Conservation (phyloP, 1,140 invertebrate species). For the Magallana ariakensis region DNA sequence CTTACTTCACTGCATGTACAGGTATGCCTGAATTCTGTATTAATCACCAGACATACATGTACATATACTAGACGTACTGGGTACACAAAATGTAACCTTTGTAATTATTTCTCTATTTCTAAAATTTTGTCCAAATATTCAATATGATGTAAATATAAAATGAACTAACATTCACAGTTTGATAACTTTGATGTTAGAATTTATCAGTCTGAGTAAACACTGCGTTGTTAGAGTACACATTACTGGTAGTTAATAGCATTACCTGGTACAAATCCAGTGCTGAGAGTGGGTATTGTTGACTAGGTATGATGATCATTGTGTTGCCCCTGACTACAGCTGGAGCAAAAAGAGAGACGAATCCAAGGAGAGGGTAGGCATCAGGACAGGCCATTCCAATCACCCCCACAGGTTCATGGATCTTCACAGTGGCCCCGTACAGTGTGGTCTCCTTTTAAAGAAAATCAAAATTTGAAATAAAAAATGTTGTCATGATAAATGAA, state of each 20-base stretch:
- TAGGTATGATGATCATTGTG: slow-evolving; percentile 80
- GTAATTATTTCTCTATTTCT: too few species aligned
- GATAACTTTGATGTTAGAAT: too few species aligned
- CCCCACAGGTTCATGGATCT: slow-evolving; percentile 80
- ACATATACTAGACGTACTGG: too few species aligned
- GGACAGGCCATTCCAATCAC: slow-evolving; percentile 81
- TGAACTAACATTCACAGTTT: too few species aligned
- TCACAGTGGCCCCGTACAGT: slow-evolving; percentile 79
- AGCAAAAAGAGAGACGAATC: slow-evolving; percentile 80
- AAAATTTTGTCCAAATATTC: too few species aligned
- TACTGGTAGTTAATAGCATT: background rate
- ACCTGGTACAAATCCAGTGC: slow-evolving; percentile 81
- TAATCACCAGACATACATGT: too few species aligned
- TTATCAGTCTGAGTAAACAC: too few species aligned
- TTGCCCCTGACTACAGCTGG: slow-evolving; percentile 81
- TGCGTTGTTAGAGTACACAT: too few species aligned
- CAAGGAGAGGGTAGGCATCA: slow-evolving; percentile 79
- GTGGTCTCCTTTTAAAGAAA: slow-evolving; percentile 77
- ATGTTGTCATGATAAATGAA: background rate
- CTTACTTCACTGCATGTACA: too few species aligned
- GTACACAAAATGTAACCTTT: too few species aligned
- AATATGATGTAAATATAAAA: too few species aligned
- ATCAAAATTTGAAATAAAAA: background rate
- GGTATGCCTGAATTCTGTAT: too few species aligned
- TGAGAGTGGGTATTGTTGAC: slow-evolving; percentile 78